Conservation (phyloP, 2,797 vertebrate genomes). For the Borostomias antarcticus region DNA sequence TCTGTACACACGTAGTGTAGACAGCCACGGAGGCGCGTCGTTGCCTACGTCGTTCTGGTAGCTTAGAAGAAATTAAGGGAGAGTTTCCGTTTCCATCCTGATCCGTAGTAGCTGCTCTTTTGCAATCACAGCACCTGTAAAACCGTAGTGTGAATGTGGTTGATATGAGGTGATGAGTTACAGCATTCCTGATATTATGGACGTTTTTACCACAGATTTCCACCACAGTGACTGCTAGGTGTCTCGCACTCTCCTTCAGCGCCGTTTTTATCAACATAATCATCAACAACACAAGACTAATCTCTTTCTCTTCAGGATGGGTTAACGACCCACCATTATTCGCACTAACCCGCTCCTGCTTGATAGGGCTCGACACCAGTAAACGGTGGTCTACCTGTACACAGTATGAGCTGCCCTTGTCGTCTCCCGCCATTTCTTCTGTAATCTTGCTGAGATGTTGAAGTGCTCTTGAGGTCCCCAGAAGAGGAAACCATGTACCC, state of each 20-base stretch:
- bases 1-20: constrained; percentile 19
- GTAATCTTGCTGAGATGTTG: constrained; percentile 43
- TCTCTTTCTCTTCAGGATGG: not conserved
- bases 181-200: too few species aligned
- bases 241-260: too few species aligned
- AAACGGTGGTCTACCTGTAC: not conserved
- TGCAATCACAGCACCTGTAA: constrained; percentile 1
- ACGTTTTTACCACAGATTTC: constrained; percentile 28
- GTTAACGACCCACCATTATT: not conserved
- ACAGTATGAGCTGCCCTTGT: not conserved
- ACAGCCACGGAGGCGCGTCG: too few species aligned
- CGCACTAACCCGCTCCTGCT: not conserved
- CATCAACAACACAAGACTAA: not conserved
- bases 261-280: not conserved
- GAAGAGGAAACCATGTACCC: constrained; percentile 49
- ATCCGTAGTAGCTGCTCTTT: not conserved
- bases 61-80: too few species aligned
- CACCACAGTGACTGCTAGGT: constrained; percentile 71
- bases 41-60: too few species aligned
- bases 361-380: not conserved
- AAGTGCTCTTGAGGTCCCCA: constrained; percentile 46
- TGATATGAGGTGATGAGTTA: too few species aligned
- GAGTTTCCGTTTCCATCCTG: too few species aligned
- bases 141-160: too few species aligned
- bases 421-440: constrained; percentile 13